Conservation (phyloP, 2,797 vertebrate genomes). For the Cynodonichthys magdalenae region DNA sequence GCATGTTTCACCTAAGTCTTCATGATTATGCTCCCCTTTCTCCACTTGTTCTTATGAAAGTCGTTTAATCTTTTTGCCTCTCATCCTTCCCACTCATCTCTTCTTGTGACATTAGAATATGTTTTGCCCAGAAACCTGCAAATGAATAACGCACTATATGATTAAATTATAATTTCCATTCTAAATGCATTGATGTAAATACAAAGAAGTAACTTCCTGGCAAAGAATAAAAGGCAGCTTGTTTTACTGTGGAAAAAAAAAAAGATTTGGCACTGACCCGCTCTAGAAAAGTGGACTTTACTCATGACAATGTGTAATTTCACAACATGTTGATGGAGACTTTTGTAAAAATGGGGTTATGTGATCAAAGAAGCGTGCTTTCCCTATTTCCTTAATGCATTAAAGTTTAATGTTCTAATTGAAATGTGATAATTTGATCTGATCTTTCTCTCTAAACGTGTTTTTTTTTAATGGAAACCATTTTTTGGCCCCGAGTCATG, state of each 20-base stretch:
- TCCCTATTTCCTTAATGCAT: constrained; percentile 33
- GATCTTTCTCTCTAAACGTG: constrained; percentile 26
- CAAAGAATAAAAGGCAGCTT: constrained; percentile 37
- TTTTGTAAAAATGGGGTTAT: constrained; percentile 18
- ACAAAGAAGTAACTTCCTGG: constrained; percentile 56
- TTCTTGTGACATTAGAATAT: constrained; percentile 46
- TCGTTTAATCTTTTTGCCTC: constrained; percentile 33
- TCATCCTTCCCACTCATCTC: constrained; percentile 24
- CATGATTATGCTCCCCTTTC: constrained; percentile 29
- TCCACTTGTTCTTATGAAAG: constrained; percentile 33
- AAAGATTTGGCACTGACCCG: constrained; percentile 40
- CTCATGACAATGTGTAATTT: constrained; percentile 20
- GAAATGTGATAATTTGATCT: constrained; percentile 27
- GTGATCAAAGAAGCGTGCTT: constrained; percentile 24
- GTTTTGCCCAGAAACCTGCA: constrained; percentile 59
- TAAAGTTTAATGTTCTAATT: constrained; percentile 32
- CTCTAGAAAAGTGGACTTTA: constrained; percentile 35
- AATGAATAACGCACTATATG: constrained; percentile 63
- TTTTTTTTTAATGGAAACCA: constrained; percentile 32
- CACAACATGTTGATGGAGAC: constrained; percentile 45
- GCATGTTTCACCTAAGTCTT: constrained; percentile 45
- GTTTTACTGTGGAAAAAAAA: constrained; percentile 56
- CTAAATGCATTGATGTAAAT: constrained; percentile 62
- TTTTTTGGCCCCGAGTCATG: constrained; percentile 25
- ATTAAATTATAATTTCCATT: constrained; percentile 71